Conservation (phyloP, 2,888 invertebrate genomes). For the Tetragonula carbonaria region DNA sequence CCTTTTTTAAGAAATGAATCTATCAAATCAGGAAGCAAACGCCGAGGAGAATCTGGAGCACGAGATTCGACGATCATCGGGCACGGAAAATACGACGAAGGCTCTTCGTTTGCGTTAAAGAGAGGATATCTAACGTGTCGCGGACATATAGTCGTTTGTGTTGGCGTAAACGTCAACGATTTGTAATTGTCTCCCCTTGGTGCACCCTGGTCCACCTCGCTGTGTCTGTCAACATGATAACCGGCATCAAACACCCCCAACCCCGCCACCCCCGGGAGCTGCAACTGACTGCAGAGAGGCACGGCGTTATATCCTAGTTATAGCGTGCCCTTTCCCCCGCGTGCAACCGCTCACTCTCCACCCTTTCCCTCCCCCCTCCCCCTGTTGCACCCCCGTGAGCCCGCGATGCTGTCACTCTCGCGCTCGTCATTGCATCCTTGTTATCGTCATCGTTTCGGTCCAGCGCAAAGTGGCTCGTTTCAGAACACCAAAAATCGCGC, state of each 20-base stretch:
- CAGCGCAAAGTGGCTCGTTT: conserved; percentile 65
- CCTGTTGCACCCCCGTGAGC: conserved; percentile 39
- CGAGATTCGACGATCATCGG: background rate
- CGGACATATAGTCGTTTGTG: conserved; percentile 74
- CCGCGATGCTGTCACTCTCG: conserved; percentile 62
- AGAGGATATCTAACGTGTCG: conserved; percentile 71
- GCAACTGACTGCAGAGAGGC: conserved; percentile 81
- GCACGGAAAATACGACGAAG: conserved; percentile 10
- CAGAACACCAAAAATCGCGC: conserved; percentile 56
- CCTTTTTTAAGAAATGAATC: background rate
- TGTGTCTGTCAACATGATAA: conserved; percentile 83
- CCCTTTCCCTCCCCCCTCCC: conserved; percentile 30
- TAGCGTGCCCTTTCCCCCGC: conserved; percentile 58
- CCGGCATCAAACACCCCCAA: conserved; percentile 82
- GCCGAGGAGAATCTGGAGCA: background rate
- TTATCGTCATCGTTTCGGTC: conserved; percentile 74
- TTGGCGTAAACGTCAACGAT: conserved; percentile 82
- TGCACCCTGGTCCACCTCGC: conserved; percentile 73
- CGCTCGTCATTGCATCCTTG: conserved; percentile 68
- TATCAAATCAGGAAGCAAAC: background rate
- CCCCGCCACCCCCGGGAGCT: conserved; percentile 76
- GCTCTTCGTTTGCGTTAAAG: conserved; percentile 55
- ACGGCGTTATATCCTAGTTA: conserved; percentile 77
- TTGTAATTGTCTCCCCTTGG: conserved; percentile 82
- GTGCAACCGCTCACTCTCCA: conserved; percentile 46